Evolutionary conservation across 1,140 invertebrate genomes (phyloP).

Genomic region (Trypoxylus dichotomus): DNA sequence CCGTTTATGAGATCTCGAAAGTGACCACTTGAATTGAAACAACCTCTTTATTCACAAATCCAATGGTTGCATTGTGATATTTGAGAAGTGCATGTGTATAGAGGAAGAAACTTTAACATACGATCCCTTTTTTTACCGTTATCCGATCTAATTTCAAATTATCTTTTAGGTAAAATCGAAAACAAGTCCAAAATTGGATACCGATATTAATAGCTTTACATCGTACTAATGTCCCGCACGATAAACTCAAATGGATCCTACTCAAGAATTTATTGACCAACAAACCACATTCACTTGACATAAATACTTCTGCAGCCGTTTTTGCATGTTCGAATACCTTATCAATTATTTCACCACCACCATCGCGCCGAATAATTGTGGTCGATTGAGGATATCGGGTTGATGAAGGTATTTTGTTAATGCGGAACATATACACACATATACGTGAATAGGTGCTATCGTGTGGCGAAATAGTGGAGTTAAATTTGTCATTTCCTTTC

Average conservation of each 20-base stretch:
- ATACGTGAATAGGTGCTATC: too few species aligned
- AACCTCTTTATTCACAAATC: too few species aligned
- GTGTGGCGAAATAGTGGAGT: not conserved
- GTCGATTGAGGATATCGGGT: slow-evolving; percentile 14
- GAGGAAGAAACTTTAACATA: too few species aligned
- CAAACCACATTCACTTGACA: slow-evolving; percentile 26
- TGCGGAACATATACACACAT: not conserved
- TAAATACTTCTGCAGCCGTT: slow-evolving; percentile 1
- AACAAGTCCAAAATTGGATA: too few species aligned
- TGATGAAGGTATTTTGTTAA: slow-evolving; percentile 7
- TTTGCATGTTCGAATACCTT: slow-evolving; percentile 21
- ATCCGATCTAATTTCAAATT: too few species aligned
- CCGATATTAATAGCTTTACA: not conserved
- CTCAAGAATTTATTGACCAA: slow-evolving; percentile 16
- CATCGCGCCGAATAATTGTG: slow-evolving; percentile 12
- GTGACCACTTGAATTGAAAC: too few species aligned
- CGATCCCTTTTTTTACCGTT: too few species aligned
- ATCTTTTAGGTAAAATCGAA: too few species aligned
- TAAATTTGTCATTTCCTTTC: slow-evolving; percentile 14
- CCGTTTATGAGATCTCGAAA: not conserved
- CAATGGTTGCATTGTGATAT: too few species aligned
- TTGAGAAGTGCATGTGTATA: too few species aligned
- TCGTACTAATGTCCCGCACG: not conserved
- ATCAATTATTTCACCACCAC: slow-evolving; percentile 17
- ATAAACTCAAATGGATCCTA: not conserved